These are phyloP conservation scores for Clarias fuscus DNA, from an alignment of 2,797 vertebrate species.

Conservation along the genomic window DNA sequence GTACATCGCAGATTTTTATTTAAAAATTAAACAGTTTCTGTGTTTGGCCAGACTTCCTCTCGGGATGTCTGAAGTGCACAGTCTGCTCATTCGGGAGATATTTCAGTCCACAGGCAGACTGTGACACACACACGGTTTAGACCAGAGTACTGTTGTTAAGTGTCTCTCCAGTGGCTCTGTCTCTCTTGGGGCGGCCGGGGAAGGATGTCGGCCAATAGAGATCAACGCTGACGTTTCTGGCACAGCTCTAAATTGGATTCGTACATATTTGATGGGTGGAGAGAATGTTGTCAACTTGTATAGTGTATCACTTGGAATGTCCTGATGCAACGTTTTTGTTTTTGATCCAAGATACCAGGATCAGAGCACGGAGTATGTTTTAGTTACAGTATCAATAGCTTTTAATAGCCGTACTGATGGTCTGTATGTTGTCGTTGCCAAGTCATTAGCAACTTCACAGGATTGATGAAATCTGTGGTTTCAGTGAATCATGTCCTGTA, in stretches of 20 bases:
- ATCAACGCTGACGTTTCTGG: constrained; percentile 21
- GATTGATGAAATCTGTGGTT: neutral
- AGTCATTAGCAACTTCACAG: neutral
- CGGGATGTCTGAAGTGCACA: constrained; percentile 22
- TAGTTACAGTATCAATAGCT: neutral
- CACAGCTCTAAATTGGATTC: neutral
- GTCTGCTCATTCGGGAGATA: constrained; percentile 34
- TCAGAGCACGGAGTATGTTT: neutral
- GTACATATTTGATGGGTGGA: neutral
- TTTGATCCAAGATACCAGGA: neutral
- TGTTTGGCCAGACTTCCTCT: constrained; percentile 1
- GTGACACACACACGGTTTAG: neutral
- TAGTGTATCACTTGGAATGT: neutral
- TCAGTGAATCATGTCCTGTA: neutral
- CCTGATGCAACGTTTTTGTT: neutral
- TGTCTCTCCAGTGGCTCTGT: constrained; percentile 30
- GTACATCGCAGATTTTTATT: neutral
- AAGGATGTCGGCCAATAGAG: constrained; percentile 11
- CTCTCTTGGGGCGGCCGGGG: neutral
- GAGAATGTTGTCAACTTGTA: neutral
- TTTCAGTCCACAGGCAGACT: constrained; percentile 20
- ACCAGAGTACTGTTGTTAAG: neutral
- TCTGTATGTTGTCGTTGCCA: neutral
- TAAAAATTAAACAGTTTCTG: neutral
- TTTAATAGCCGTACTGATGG: neutral